Conservation (phyloP, 1,140 invertebrate genomes). For the Hyposmocoma kahamanoa region DNA sequence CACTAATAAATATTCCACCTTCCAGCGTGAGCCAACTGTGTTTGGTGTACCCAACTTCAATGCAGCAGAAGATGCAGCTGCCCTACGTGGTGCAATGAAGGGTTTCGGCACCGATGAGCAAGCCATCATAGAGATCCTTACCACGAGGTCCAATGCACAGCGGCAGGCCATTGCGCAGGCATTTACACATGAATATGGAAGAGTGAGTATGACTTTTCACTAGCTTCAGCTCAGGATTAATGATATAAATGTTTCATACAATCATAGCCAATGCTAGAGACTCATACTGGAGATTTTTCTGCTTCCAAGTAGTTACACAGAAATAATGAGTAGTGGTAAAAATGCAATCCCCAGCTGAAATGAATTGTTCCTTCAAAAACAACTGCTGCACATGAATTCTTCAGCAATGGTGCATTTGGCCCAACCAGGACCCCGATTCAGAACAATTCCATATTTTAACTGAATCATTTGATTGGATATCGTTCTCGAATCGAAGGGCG, state of each 20-base stretch:
- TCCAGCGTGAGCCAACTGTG: constrained; percentile 77
- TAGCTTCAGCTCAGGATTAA: background rate
- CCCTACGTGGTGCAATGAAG: constrained; percentile 84
- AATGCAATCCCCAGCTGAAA: too few species aligned
- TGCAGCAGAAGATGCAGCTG: constrained; percentile 79
- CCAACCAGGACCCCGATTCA: too few species aligned
- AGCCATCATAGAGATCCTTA: constrained; percentile 82
- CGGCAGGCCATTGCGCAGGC: constrained; percentile 78
- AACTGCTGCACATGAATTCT: too few species aligned
- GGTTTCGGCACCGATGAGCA: constrained; percentile 85
- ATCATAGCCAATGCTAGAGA: background rate
- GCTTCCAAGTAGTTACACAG: too few species aligned
- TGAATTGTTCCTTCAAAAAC: too few species aligned
- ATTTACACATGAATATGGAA: constrained; percentile 84
- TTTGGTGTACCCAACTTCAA: constrained; percentile 76
- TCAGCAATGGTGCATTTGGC: too few species aligned
- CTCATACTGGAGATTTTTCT: background rate
- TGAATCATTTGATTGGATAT: too few species aligned
- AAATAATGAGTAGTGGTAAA: too few species aligned
- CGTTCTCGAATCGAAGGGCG: too few species aligned
- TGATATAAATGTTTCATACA: too few species aligned
- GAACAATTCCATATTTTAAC: too few species aligned
- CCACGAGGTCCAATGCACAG: constrained; percentile 78
- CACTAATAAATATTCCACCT: background rate
- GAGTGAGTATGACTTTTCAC: constrained; percentile 72